Conservation (phyloP, 2,113 vertebrate species). For the Nansenia antarctica region DNA sequence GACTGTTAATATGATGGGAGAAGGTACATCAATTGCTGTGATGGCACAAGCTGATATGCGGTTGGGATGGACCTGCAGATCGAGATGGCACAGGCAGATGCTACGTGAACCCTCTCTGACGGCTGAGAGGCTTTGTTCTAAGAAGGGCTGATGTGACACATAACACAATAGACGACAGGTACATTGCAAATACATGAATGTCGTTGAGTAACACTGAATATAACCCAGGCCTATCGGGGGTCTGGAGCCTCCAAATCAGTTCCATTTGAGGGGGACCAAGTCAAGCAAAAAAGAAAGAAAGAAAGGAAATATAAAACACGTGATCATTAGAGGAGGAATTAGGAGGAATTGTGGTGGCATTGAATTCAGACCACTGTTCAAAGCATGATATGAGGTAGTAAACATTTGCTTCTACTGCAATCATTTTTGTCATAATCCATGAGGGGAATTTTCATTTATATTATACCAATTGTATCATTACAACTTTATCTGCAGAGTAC, state of each 20-base stretch:
- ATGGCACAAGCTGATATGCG: background rate
- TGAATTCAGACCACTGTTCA: background rate
- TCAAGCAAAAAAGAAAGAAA: background rate
- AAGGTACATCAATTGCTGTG: background rate
- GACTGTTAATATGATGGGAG: background rate
- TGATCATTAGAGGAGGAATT: no score
- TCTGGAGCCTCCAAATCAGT: background rate
- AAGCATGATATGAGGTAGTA: constrained; percentile 2
- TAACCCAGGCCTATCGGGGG: background rate
- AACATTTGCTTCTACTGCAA: background rate
- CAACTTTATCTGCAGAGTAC: background rate
- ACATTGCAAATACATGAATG: constrained; percentile 5
- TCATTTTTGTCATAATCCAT: background rate
- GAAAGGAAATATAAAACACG: no score
- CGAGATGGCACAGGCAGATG: no score
- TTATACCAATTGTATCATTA: background rate
- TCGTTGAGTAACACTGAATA: background rate
- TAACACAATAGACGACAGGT: background rate
- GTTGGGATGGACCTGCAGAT: no score
- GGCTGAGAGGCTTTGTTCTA: background rate
- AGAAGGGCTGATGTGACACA: background rate
- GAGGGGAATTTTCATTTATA: background rate
- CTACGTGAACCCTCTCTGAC: background rate
- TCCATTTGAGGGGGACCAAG: background rate
- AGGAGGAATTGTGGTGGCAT: background rate